A percentile compares a stretch with the other conserved stretches of the same genome.
These are phyloP conservation scores for Drosophila kambysellisi DNA, from an alignment of 2,888 invertebrate species.

Conservation along the genomic window DNA sequence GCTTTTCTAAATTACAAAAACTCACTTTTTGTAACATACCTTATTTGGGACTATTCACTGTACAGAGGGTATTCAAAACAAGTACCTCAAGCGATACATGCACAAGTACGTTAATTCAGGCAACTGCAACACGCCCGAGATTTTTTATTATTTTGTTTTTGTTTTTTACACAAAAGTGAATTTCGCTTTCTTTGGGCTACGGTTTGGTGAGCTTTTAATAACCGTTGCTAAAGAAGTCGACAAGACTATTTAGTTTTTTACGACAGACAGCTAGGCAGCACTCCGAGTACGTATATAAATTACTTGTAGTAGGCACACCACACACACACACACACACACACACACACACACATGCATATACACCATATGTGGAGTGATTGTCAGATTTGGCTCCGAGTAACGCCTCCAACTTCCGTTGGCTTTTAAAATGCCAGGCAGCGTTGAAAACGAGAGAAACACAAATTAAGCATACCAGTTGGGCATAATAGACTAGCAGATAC, in stretches of 20 bases:
- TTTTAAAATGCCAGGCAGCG: constrained; percentile 52
- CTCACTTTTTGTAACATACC: neutral
- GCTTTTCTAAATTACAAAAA: neutral
- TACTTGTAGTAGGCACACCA: constrained; percentile 31
- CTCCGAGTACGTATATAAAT: constrained; percentile 30
- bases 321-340: neutral
- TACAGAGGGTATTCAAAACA: constrained; percentile 3
- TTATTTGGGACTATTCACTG: neutral
- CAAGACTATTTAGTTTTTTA: constrained; percentile 40
- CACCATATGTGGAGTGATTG: constrained; percentile 65
- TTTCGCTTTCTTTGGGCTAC: constrained; percentile 48
- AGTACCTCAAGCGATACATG: constrained; percentile 18
- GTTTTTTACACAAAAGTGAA: neutral
- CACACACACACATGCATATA: neutral
- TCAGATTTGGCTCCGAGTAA: constrained; percentile 75
- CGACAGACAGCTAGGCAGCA: constrained; percentile 40
- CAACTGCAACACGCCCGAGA: constrained; percentile 26
- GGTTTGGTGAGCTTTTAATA: constrained; percentile 42
- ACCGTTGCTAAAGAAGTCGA: constrained; percentile 41
- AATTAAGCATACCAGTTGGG: neutral
- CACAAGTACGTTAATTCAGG: constrained; percentile 1
- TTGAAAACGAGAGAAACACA: constrained; percentile 13
- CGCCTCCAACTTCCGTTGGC: constrained; percentile 83
- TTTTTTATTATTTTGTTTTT: neutral
- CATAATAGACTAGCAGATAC: neutral